phyloP scores from a whole-genome alignment of 2,113 vertebrate genomes.

The Cephalopholis sonnerati region DNA sequence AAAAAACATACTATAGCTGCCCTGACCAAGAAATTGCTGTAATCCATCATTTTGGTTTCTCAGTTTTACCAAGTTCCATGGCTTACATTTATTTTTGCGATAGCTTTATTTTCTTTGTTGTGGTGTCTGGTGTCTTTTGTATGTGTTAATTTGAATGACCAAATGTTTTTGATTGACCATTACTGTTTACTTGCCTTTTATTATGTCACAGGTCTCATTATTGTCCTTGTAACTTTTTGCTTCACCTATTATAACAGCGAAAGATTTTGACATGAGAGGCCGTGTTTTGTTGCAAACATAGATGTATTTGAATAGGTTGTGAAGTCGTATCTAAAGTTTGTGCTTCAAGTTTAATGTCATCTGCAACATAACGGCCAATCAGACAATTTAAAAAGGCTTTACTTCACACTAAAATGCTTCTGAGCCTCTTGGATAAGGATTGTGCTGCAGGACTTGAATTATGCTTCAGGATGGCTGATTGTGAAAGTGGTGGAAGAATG shows the following conservation, averaged over 20 bases:
- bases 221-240: constrained; percentile 48
- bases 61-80: constrained; percentile 16
- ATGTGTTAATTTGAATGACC: constrained; percentile 58
- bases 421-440: constrained; percentile 36
- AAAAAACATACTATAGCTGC: constrained; percentile 16
- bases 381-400: constrained; percentile 50
- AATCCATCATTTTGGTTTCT: constrained; percentile 31
- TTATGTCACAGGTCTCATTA: constrained; percentile 37
- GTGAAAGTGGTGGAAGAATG: constrained; percentile 68
- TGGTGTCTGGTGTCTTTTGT: constrained; percentile 56
- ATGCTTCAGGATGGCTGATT: constrained; percentile 47
- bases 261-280: constrained; percentile 19
- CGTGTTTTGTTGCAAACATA: constrained; percentile 37
- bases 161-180: constrained; percentile 54
- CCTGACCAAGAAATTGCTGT: constrained; percentile 20
- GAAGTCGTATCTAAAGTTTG: constrained; percentile 44
- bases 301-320: constrained; percentile 48
- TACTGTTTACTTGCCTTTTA: constrained; percentile 42
- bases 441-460: constrained; percentile 56
- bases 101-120: constrained; percentile 43
- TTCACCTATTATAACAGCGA: constrained; percentile 26
- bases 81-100: constrained; percentile 43
- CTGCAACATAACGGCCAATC: constrained; percentile 31
- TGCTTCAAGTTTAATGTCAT: constrained; percentile 50
- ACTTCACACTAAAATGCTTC: constrained; percentile 67